Evolutionary conservation across 2,888 invertebrate species (phyloP).

Genomic region (Macropis europaea): DNA sequence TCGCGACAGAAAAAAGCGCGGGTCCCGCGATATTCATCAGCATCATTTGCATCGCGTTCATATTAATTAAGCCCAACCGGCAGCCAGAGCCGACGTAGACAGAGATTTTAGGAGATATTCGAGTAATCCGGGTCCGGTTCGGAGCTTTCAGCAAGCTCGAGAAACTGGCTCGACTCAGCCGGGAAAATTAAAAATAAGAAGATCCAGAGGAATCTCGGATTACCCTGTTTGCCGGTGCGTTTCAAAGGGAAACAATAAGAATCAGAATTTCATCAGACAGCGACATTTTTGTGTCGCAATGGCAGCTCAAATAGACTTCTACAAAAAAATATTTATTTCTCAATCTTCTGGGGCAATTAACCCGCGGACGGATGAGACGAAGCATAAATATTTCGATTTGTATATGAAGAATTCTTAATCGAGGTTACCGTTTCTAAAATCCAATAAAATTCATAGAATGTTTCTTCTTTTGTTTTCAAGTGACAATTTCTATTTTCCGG

Average conservation of each 20-base stretch:
- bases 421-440: too few species aligned
- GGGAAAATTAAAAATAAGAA: slow-evolving; percentile 23
- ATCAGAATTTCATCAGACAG: not conserved
- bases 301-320: too few species aligned
- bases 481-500: too few species aligned
- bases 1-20: not conserved
- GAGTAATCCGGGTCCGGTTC: slow-evolving; percentile 11
- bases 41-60: slow-evolving; percentile 14
- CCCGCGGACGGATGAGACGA: too few species aligned
- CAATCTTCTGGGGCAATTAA: too few species aligned
- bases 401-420: too few species aligned
- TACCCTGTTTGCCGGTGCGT: not conserved
- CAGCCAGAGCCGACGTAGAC: slow-evolving; percentile 4
- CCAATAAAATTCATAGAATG: too few species aligned
- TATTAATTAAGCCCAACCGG: slow-evolving; percentile 29
- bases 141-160: not conserved
- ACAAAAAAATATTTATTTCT: too few species aligned
- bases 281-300: not conserved
- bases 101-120: slow-evolving; percentile 32
- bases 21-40: slow-evolving; percentile 14
- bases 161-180: slow-evolving; percentile 13
- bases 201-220: slow-evolving; percentile 4
- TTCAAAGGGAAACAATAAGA: not conserved
- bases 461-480: too few species aligned
- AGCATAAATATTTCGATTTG: too few species aligned